Percentiles rank a stretch among this genome's conserved stretches.
phyloP scores from a whole-genome alignment of 2,797 vertebrate genomes.

The Gallinago solitaria region DNA sequence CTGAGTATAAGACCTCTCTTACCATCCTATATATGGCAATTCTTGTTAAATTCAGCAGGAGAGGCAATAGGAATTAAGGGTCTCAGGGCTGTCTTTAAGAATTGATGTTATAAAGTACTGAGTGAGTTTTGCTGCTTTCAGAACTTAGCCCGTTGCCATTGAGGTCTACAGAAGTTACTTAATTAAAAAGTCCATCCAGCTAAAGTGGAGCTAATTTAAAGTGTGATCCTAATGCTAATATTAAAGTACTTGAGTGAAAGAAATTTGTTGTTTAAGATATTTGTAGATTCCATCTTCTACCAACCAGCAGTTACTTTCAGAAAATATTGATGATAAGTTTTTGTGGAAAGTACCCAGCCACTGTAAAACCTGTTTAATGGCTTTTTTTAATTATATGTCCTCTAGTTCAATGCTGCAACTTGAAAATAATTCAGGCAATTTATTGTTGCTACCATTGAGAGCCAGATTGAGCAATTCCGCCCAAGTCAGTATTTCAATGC shows the following conservation, averaged over 20 bases:
- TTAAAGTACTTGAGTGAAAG: neutral
- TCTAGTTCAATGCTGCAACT: neutral
- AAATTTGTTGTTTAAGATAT: neutral
- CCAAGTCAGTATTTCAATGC: constrained; percentile 5
- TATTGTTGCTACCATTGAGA: neutral
- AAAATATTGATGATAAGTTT: neutral
- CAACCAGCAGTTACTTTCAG: neutral
- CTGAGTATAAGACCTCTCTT: neutral
- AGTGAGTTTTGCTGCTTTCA: neutral
- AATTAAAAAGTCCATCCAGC: neutral
- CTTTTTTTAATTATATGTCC: neutral
- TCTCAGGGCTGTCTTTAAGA: neutral
- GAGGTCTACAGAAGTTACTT: neutral
- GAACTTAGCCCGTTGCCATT: neutral
- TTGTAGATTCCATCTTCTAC: neutral
- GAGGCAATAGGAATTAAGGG: neutral
- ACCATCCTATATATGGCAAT: neutral
- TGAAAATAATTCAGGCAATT: constrained; percentile 19
- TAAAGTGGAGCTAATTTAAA: neutral
- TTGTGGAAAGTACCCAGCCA: neutral
- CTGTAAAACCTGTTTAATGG: neutral
- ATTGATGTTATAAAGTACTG: neutral
- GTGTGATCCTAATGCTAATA: neutral
- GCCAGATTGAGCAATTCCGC: neutral
- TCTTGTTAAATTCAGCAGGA: neutral